Base-by-base conservation (phyloP, 2,888 invertebrate species). In the Cheilosia vernalis region DNA sequence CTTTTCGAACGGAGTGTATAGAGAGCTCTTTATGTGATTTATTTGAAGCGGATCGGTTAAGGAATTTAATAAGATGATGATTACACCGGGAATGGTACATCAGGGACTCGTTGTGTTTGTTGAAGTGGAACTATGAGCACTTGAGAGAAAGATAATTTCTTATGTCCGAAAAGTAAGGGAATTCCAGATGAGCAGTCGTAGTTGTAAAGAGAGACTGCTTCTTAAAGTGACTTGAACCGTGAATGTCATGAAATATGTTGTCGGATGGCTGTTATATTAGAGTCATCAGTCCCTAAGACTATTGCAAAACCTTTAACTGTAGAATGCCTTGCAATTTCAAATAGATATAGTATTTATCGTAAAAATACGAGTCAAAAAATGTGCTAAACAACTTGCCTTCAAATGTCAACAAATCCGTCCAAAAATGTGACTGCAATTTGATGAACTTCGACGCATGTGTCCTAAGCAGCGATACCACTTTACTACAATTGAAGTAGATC, bases 21-120 rank as follows among this genome's bases (percentile, higher is more conserved):
- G 24, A 47, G 2, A 56, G 49, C 55, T 66, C 42, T 27, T 42
- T 13, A 53, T 30, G 70, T 82, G 82, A 77, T 82, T 82, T 82
- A 82, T 82, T 53, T 19, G 53, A 24, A 40, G 40, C 7, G 30
- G 6, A 24, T n/a, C 27, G 6, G 9, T 78, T 24, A 5, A 42
- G 58, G 55, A 81, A 81, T 76, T 64, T 70, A 56, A 80, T 80
- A 80, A 73, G 79, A 80, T 5, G 58, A 72, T 53, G 64, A 80
- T 61, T 60, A 33, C 27, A 60, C 13, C n/a, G 44, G 53, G 13
- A 47, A 66, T 63, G 21, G 53, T 67, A 37, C 49, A 17, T 33
- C 40, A 13, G 67, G 67, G 80, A 73, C 17, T 47, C 13, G 47
- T 73, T 74, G 44, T 53, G 58, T 66, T 55, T 53, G 33, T 37